Conservation (phyloP, 1,140 invertebrate species). For the Macrobrachium nipponense region DNA sequence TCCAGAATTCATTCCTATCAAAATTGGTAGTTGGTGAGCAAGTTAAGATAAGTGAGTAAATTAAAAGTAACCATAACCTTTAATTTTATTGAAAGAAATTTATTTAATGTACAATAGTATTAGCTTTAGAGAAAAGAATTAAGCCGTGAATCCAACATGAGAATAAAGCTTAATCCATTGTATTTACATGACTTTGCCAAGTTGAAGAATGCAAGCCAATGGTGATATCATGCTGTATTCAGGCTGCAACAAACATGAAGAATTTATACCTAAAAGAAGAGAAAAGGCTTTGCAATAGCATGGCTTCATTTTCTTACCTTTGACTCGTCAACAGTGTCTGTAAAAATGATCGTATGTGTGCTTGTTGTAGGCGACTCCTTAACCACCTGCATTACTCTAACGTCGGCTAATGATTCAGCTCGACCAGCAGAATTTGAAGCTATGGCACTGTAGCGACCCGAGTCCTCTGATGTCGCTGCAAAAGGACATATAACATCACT, state of each 20-base stretch:
- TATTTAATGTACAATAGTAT: too few relatives aligned
- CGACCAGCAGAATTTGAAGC: conserved; percentile 81
- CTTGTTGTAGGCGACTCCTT: conserved; percentile 39
- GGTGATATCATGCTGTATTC: too few relatives aligned
- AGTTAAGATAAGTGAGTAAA: conserved; percentile 33
- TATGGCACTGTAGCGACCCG: conserved; percentile 80
- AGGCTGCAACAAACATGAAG: too few relatives aligned
- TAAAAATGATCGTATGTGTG: conserved; percentile 50
- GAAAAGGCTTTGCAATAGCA: too few relatives aligned
- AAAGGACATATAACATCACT: not conserved
- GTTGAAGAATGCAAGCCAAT: too few relatives aligned
- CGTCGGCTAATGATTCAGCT: conserved; percentile 81
- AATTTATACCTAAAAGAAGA: too few relatives aligned
- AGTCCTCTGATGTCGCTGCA: conserved; percentile 74
- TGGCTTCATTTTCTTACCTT: conserved; percentile 40
- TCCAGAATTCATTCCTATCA: conserved; percentile 26
- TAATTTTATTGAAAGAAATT: not conserved
- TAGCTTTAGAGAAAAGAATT: too few relatives aligned
- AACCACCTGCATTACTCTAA: conserved; percentile 74
- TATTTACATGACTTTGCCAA: too few relatives aligned
- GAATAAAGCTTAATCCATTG: too few relatives aligned
- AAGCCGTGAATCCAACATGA: too few relatives aligned
- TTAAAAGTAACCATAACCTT: conserved; percentile 18
- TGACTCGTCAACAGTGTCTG: conserved; percentile 47
- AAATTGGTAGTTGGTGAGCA: conserved; percentile 12